A percentile compares a stretch with the other conserved stretches of the same genome.
These are phyloP conservation scores for Scophthalmus maximus DNA, from an alignment of 2,113 vertebrate species.

Conservation along the genomic window DNA sequence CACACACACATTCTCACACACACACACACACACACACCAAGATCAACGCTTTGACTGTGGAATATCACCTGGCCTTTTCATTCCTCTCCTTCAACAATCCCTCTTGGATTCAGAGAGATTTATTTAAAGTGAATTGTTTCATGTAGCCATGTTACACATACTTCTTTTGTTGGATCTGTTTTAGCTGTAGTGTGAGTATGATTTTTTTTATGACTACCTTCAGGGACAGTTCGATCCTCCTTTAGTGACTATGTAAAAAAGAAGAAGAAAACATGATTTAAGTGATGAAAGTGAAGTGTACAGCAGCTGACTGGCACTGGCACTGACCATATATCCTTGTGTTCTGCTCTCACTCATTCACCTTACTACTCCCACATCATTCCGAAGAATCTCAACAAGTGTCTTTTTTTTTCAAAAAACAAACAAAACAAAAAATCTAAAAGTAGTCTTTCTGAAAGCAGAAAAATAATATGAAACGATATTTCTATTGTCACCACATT, in stretches of 20 bases:
- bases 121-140: constrained; percentile 60
- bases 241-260: constrained; percentile 26
- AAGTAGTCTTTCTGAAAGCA: constrained; percentile 73
- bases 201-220: constrained; percentile 57
- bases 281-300: constrained; percentile 6
- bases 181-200: constrained; percentile 30
- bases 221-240: constrained; percentile 58
- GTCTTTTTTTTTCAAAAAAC: constrained; percentile 75
- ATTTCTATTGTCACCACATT: constrained; percentile 75
- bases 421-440: constrained; percentile 4
- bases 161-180: constrained; percentile 43
- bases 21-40: not conserved
- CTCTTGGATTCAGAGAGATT: constrained; percentile 35
- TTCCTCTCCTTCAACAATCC: constrained; percentile 40
- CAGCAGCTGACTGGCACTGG: constrained; percentile 45
- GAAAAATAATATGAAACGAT: constrained; percentile 45
- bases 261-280: constrained; percentile 7
- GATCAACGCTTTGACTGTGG: not conserved
- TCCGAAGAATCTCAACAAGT: constrained; percentile 77
- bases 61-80: not conserved
- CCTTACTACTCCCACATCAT: constrained; percentile 32
- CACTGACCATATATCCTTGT: constrained; percentile 50
- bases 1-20: not conserved
- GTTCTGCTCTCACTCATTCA: constrained; percentile 27
- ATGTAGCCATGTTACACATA: constrained; percentile 65